These are phyloP conservation scores for Dasyurus viverrinus DNA, from an alignment of 2,113 vertebrate species.

Conservation along the genomic window DNA sequence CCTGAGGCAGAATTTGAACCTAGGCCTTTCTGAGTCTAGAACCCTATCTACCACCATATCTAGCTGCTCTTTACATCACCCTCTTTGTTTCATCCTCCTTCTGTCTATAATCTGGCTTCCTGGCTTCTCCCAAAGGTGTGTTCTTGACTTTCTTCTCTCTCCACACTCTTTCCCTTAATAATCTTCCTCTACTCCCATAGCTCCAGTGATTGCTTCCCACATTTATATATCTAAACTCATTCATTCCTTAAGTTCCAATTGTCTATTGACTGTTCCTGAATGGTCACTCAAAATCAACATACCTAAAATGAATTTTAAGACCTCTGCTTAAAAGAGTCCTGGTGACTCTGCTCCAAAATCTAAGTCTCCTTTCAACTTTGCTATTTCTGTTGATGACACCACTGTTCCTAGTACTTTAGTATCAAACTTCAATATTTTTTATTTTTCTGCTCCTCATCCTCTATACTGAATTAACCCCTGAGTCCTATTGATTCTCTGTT, in stretches of 20 bases:
- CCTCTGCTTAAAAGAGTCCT: too few relatives aligned
- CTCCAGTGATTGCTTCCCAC: not conserved
- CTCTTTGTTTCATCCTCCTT: not conserved
- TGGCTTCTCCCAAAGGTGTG: not conserved
- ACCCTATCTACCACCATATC: not conserved
- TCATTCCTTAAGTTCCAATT: not conserved
- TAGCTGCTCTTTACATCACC: not conserved
- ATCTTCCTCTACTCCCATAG: not conserved
- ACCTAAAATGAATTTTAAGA: not conserved
- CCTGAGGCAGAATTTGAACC: not conserved
- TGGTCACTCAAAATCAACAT: not conserved
- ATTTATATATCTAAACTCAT: not conserved
- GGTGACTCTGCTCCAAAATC: too few relatives aligned
- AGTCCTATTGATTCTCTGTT: not conserved
- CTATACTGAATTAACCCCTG: not conserved
- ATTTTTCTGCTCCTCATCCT: not conserved
- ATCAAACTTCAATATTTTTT: not conserved
- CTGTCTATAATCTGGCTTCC: not conserved
- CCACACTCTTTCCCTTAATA: not conserved
- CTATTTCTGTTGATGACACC: not conserved
- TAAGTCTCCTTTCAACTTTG: not conserved
- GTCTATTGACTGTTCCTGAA: not conserved
- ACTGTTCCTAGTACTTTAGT: not conserved
- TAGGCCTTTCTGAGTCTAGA: not conserved
- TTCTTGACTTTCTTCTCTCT: not conserved